Conservation (phyloP, 2,113 vertebrate genomes). For the Lepus americanus region DNA sequence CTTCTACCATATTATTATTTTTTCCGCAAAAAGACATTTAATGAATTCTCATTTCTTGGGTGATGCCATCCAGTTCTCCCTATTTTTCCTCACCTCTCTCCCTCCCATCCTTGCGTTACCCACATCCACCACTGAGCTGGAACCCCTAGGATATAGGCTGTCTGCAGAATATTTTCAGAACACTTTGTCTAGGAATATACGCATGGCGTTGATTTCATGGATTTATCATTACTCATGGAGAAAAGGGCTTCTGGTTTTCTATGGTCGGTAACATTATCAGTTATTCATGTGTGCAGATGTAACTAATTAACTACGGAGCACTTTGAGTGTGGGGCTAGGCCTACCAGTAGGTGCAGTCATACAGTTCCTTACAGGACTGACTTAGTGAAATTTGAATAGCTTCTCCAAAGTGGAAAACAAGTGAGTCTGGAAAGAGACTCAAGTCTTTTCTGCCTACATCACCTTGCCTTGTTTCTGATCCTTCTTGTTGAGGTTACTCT, state of each 20-base stretch:
- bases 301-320: neutral
- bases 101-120: neutral
- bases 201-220: neutral
- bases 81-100: neutral
- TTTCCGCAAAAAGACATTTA: neutral
- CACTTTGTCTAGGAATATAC: neutral
- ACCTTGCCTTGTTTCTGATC: neutral
- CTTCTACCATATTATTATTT: neutral
- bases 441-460: neutral
- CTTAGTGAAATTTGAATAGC: conserved; percentile 8
- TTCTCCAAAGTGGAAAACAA: neutral
- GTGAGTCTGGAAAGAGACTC: neutral
- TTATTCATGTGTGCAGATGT: neutral
- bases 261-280: neutral
- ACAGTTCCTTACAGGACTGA: neutral
- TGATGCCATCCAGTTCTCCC: neutral
- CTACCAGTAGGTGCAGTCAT: neutral
- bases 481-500: neutral
- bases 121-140: neutral
- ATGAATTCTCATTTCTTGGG: conserved; percentile 2
- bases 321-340: neutral
- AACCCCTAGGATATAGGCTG: too few relatives aligned
- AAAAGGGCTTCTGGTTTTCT: neutral
- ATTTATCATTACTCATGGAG: neutral
- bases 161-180: neutral